Evolutionary conservation across 2,797 vertebrate genomes (phyloP).

Genomic region (Dendrocincla tyrannina): DNA sequence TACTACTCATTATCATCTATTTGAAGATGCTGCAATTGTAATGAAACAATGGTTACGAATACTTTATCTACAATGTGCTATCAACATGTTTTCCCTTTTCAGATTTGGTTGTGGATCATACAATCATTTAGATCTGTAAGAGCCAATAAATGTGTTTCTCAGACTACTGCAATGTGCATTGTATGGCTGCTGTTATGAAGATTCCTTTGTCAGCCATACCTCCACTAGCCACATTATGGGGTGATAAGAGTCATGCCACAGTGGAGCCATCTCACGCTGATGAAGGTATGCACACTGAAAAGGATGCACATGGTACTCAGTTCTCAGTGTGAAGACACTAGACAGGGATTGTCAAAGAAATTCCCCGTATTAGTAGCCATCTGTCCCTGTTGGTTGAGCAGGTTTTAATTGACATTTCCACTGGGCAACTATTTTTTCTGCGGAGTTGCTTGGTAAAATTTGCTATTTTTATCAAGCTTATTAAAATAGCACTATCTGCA

Average conservation of each 20-base stretch:
- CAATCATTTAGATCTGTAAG: not conserved
- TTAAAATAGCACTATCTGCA: not conserved
- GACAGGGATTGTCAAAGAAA: not conserved
- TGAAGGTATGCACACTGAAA: not conserved
- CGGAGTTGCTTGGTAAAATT: not conserved
- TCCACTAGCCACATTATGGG: not conserved
- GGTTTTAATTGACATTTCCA: not conserved
- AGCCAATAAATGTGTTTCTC: not conserved
- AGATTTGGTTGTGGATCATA: not conserved
- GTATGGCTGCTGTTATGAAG: not conserved
- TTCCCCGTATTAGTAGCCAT: not conserved
- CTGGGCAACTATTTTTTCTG: not conserved
- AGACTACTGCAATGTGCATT: not conserved
- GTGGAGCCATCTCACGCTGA: not conserved
- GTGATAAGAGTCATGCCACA: not conserved
- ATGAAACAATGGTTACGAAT: not conserved
- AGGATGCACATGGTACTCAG: not conserved
- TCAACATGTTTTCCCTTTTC: not conserved
- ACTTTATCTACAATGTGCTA: not conserved
- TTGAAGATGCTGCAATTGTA: slow-evolving; percentile 8
- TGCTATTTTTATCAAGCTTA: not conserved
- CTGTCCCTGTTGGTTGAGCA: not conserved
- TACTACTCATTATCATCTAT: not conserved
- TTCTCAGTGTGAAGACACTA: not conserved
- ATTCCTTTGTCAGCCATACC: not conserved